Base-by-base conservation (phyloP, 37 sponge, comb jelly and placozoan species). In the Bolinopsis microptera region DNA sequence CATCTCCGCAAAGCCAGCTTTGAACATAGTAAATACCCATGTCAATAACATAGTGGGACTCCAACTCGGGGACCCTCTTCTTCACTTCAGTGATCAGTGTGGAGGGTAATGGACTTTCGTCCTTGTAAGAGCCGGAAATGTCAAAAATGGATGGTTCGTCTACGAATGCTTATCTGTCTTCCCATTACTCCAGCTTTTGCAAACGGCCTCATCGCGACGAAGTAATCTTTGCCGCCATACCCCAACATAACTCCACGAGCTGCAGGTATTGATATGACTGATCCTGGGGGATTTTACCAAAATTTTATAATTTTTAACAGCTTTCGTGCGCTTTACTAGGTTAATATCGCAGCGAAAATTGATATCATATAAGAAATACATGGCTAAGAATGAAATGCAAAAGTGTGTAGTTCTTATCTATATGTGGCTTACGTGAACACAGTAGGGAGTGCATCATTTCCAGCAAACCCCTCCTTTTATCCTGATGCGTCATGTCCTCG, bases 241-340 rank as follows among this genome's bases (percentile, higher is more conserved):
- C 98, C 98, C 23, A 98, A 95, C 98, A 98, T 98, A 38, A 98
- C 98, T 32, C 98, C 98, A 96, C 95, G 93, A 70, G 35, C 70
- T 36, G 38, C 2, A 38, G 83, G 83, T 23, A 35, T 21, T 2
- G 38, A 35, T 5, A 80, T 23, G 38, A 80, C 23, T 3, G 83
- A 8, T 5, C 38, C 38, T n/a, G n/a, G n/a, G n/a, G n/a, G n/a
- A n/a, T n/a, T n/a, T n/a, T n/a, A n/a, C n/a, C n/a, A n/a, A n/a
- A n/a, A n/a, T n/a, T n/a, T n/a, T n/a, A n/a, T n/a, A n/a, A n/a
- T n/a, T n/a, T n/a, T n/a, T n/a, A n/a, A n/a, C n/a, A n/a, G n/a
- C n/a, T n/a, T n/a, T n/a, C n/a, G n/a, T n/a, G n/a, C n/a, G n/a
- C n/a, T n/a, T n/a, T n/a, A n/a, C n/a, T n/a, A n/a, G n/a, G n/a